Evolutionary conservation across 2,888 invertebrate species (phyloP).

Genomic region (Conops quadrifasciatus): DNA sequence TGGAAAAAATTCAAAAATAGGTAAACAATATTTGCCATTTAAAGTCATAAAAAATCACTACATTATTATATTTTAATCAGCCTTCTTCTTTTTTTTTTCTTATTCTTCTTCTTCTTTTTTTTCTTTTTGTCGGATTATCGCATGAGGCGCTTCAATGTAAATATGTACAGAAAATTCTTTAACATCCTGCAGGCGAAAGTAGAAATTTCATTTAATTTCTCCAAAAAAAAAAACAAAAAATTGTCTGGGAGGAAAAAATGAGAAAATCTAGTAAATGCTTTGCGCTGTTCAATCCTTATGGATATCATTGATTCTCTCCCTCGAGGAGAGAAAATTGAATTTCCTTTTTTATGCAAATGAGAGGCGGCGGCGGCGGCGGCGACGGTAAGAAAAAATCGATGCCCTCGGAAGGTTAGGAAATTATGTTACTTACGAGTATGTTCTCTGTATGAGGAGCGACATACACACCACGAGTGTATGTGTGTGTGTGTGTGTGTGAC

Average conservation of each 20-base stretch:
- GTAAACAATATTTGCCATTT: neutral
- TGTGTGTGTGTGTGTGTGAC: too few relatives aligned
- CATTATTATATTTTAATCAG: too few relatives aligned
- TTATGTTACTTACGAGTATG: slow-evolving; percentile 28
- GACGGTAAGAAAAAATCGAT: neutral
- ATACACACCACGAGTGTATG: too few relatives aligned
- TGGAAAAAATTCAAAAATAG: neutral
- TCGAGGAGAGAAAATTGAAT: slow-evolving; percentile 22
- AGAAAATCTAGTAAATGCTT: neutral
- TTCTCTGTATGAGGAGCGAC: too few relatives aligned
- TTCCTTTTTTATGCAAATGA: slow-evolving; percentile 28
- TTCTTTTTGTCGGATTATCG: neutral
- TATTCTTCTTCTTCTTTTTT: neutral
- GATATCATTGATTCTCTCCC: slow-evolving; percentile 21
- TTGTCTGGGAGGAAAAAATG: too few relatives aligned
- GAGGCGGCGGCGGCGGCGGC: neutral
- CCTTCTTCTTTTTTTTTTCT: neutral
- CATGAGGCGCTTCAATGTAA: neutral
- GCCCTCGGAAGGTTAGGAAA: slow-evolving; percentile 28
- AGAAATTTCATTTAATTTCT: slow-evolving; percentile 11
- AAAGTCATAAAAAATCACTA: neutral
- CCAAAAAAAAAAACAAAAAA: neutral
- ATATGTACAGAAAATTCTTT: neutral
- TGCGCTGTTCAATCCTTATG: neutral
- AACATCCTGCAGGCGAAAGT: slow-evolving; percentile 1